These are phyloP conservation scores for Percopsis transmontana DNA, from an alignment of 2,113 vertebrate genomes.

Conservation along the genomic window DNA sequence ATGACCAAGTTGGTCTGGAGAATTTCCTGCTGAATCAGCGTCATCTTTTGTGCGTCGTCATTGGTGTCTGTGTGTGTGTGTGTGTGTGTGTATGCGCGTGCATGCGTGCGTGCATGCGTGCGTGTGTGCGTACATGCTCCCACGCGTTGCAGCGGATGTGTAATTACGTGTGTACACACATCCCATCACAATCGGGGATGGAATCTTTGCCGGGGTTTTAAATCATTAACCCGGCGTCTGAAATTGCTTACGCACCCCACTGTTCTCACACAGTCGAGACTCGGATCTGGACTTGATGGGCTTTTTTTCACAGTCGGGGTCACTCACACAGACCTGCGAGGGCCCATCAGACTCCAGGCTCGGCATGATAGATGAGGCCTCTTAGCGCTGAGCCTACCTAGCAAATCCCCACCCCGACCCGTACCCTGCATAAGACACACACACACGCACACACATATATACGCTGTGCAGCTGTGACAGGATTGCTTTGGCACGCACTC, in stretches of 20 bases:
- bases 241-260: constrained; percentile 38
- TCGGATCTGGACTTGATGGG: constrained; percentile 33
- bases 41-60: not conserved
- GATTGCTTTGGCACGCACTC: constrained; percentile 52
- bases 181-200: constrained; percentile 20
- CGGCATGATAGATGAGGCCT: constrained; percentile 66
- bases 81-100: constrained; percentile 9
- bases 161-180: constrained; percentile 4
- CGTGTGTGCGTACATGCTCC: not conserved
- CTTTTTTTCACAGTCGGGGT: constrained; percentile 30
- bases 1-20: constrained; percentile 43
- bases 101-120: not conserved
- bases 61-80: constrained; percentile 30
- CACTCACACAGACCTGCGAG: constrained; percentile 46
- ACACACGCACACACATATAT: constrained; percentile 37
- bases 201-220: constrained; percentile 29
- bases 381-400: constrained; percentile 46
- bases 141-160: constrained; percentile 14
- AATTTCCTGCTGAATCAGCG: constrained; percentile 52
- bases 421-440: constrained; percentile 13
- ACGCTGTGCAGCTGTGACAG: constrained; percentile 54
- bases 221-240: constrained; percentile 35
- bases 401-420: constrained; percentile 2
- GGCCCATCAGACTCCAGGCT: constrained; percentile 43
- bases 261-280: constrained; percentile 18